These are phyloP conservation scores for Micromussa lordhowensis DNA, from an alignment of 92 coral and sea anemone species.

Conservation along the genomic window DNA sequence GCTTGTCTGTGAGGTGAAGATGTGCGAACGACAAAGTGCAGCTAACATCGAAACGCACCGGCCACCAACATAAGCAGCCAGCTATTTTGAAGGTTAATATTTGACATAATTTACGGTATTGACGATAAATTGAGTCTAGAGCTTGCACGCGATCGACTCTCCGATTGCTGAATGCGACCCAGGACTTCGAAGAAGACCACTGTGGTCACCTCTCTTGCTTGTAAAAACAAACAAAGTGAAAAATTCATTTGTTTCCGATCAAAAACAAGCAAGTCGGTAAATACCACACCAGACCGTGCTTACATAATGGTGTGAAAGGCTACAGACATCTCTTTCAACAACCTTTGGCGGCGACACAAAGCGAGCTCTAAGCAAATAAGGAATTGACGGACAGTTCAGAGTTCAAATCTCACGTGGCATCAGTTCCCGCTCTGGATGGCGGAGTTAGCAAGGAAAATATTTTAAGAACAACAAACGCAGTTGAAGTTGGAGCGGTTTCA, in stretches of 20 bases:
- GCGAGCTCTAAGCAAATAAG: background rate
- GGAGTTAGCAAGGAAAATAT: background rate
- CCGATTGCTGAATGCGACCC: background rate
- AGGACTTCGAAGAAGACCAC: background rate
- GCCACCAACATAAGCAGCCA: constrained; percentile 35
- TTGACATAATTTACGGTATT: constrained; percentile 49
- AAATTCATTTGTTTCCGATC: constrained; percentile 35
- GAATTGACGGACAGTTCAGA: background rate
- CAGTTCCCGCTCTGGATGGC: too few species aligned
- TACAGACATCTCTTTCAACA: constrained; percentile 41
- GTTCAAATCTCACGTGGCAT: constrained; percentile 14
- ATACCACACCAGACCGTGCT: constrained; percentile 28
- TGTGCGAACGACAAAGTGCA: constrained; percentile 21
- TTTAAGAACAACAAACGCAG: background rate
- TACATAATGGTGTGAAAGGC: background rate
- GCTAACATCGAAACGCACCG: constrained; percentile 26
- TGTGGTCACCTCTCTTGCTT: background rate
- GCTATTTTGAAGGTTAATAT: constrained; percentile 21
- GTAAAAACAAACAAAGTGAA: constrained; percentile 37
- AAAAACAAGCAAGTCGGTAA: constrained; percentile 26
- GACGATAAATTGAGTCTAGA: background rate
- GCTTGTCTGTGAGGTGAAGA: constrained; percentile 21
- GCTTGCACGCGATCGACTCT: constrained; percentile 34
- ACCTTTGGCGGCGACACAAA: constrained; percentile 29
- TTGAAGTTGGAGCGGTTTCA: background rate